Evolutionary conservation across 2,113 vertebrate genomes (phyloP).

Genomic region (Cololabis saira): DNA sequence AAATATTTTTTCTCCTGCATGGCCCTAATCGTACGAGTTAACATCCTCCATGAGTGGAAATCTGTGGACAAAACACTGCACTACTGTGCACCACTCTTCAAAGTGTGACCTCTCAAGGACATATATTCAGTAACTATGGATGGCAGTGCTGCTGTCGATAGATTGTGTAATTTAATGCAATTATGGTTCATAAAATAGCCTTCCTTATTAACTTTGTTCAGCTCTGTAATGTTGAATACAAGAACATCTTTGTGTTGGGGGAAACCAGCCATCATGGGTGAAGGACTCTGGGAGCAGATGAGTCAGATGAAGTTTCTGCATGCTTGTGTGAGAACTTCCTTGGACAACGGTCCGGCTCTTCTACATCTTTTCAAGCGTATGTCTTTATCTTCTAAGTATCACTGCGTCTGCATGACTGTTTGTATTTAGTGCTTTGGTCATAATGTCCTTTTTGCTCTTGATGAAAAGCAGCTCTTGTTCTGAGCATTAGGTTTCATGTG

Average conservation of each 20-base stretch:
- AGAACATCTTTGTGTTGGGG: neutral
- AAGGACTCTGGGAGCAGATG: slow-evolving; percentile 26
- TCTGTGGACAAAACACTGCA: too few relatives aligned
- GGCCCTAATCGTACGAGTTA: too few relatives aligned
- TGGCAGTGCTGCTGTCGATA: too few relatives aligned
- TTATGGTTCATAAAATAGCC: too few relatives aligned
- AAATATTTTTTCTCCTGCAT: too few relatives aligned
- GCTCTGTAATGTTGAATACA: too few relatives aligned
- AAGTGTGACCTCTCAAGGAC: too few relatives aligned
- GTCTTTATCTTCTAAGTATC: slow-evolving; percentile 14
- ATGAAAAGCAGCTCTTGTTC: slow-evolving; percentile 63
- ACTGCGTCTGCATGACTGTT: neutral
- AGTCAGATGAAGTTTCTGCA: slow-evolving; percentile 19
- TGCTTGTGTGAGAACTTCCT: neutral
- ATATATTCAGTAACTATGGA: too few relatives aligned
- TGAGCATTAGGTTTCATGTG: slow-evolving; percentile 25
- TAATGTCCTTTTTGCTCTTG: slow-evolving; percentile 15
- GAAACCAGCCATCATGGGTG: slow-evolving; percentile 1
- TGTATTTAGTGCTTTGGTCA: slow-evolving; percentile 4
- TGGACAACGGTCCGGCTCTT: slow-evolving; percentile 6
- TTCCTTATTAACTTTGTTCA: too few relatives aligned
- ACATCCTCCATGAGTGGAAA: too few relatives aligned
- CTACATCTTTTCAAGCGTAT: slow-evolving; percentile 1
- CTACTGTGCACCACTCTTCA: too few relatives aligned
- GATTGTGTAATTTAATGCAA: too few relatives aligned